Conservation (phyloP, 2,797 vertebrate genomes). For the Muscicapa striata region DNA sequence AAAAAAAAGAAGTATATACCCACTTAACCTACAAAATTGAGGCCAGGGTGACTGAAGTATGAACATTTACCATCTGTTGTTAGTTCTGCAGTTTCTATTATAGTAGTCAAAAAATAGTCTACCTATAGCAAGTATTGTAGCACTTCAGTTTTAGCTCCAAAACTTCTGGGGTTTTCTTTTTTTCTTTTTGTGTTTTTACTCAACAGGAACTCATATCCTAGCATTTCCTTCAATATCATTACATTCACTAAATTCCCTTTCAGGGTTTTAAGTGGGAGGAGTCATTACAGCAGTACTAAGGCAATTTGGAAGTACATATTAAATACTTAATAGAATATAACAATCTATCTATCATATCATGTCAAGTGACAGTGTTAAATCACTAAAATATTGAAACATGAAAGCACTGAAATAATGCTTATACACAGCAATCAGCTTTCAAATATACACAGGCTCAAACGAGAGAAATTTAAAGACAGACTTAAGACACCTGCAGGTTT, state of each 20-base stretch:
- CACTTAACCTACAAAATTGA: neutral
- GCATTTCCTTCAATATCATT: neutral
- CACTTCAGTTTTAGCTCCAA: neutral
- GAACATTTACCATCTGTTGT: neutral
- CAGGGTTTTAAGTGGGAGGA: slow-evolving; percentile 35
- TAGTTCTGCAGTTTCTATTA: neutral
- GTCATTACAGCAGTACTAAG: slow-evolving; percentile 8
- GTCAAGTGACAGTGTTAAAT: slow-evolving; percentile 8
- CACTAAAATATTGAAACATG: slow-evolving; percentile 40
- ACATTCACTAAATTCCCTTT: slow-evolving; percentile 19
- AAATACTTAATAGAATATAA: slow-evolving; percentile 28
- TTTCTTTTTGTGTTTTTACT: neutral
- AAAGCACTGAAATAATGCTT: slow-evolving; percentile 26
- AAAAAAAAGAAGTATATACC: neutral
- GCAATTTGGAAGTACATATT: slow-evolving; percentile 42
- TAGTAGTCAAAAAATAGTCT: neutral
- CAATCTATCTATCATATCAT: slow-evolving; percentile 35
- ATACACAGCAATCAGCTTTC: neutral
- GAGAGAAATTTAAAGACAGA: neutral
- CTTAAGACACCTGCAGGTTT: neutral
- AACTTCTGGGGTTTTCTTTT: neutral
- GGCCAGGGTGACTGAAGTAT: neutral
- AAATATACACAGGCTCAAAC: neutral
- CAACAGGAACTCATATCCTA: neutral
- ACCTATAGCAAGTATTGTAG: neutral